Evolutionary conservation across 1,140 invertebrate genomes (phyloP).

Genomic region (Pectinophora gossypiella): DNA sequence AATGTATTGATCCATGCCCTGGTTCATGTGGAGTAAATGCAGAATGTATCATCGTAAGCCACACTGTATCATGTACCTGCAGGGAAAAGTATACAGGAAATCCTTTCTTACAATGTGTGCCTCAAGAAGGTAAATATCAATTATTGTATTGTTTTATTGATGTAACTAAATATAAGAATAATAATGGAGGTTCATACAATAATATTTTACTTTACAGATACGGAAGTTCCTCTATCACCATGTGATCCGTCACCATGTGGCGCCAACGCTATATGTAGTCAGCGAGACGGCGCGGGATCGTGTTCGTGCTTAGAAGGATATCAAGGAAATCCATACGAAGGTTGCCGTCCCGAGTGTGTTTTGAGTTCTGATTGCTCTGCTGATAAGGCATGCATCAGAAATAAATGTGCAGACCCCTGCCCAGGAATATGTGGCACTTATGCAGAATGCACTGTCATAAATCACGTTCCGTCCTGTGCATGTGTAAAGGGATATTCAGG

Average conservation of each 20-base stretch:
- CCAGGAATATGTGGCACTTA: slow-evolving; percentile 86
- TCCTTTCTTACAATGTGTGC: slow-evolving; percentile 83
- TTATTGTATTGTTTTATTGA: slow-evolving; percentile 17
- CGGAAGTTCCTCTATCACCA: slow-evolving; percentile 71
- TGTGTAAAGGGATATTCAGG: slow-evolving; percentile 85
- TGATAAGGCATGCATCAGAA: slow-evolving; percentile 84
- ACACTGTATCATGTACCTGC: slow-evolving; percentile 85
- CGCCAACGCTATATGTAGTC: slow-evolving; percentile 83
- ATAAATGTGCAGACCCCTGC: slow-evolving; percentile 86
- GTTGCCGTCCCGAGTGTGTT: slow-evolving; percentile 85
- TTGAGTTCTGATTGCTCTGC: slow-evolving; percentile 86
- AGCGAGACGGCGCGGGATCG: slow-evolving; percentile 78
- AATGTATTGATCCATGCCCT: slow-evolving; percentile 86
- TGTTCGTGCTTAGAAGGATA: slow-evolving; percentile 84
- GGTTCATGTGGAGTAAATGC: slow-evolving; percentile 87
- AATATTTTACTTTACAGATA: slow-evolving; percentile 6
- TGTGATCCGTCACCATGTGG: slow-evolving; percentile 88
- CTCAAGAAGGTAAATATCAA: slow-evolving; percentile 76
- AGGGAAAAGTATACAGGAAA: slow-evolving; percentile 84
- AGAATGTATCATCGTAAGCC: slow-evolving; percentile 85
- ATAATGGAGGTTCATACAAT: not conserved
- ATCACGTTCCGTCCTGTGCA: slow-evolving; percentile 85
- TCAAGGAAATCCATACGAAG: slow-evolving; percentile 81
- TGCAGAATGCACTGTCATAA: slow-evolving; percentile 84
- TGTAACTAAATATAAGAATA: not conserved